A percentile compares a stretch with the other conserved stretches of the same genome.
Conservation (phyloP, 2,888 invertebrate genomes). For the Campoplex nolae region DNA sequence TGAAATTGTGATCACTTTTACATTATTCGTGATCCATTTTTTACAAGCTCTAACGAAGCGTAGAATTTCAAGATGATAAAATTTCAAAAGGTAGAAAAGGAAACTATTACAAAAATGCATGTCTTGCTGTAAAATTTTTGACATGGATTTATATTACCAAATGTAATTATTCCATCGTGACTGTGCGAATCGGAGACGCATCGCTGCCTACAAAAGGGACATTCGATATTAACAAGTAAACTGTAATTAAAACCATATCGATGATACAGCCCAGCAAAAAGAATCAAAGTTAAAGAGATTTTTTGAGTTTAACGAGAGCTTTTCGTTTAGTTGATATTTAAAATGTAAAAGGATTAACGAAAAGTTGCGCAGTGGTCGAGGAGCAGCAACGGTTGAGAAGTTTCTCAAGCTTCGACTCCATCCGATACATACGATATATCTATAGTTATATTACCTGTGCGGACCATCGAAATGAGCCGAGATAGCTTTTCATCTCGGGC, state of each 20-base stretch:
- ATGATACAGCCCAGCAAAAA: not conserved
- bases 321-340: conserved; percentile 23
- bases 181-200: not conserved
- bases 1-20: conserved; percentile 9
- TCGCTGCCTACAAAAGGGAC: not conserved
- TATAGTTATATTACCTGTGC: conserved; percentile 41
- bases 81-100: not conserved
- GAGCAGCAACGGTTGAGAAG: conserved; percentile 40
- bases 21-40: not conserved
- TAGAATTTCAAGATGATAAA: not conserved
- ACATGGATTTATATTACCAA: no score
- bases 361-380: conserved; percentile 21
- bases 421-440: not conserved
- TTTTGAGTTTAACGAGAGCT: conserved; percentile 16
- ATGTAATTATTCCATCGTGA: not conserved
- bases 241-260: not conserved
- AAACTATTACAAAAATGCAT: not conserved
- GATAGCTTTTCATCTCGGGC: conserved; percentile 65
- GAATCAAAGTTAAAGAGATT: not conserved
- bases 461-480: conserved; percentile 59
- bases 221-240: not conserved
- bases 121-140: no score
- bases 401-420: conserved; percentile 17
- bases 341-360: conserved; percentile 12
- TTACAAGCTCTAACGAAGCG: not conserved